Evolutionary conservation across 2,113 vertebrate species (phyloP).

Genomic region (Nicator chloris): DNA sequence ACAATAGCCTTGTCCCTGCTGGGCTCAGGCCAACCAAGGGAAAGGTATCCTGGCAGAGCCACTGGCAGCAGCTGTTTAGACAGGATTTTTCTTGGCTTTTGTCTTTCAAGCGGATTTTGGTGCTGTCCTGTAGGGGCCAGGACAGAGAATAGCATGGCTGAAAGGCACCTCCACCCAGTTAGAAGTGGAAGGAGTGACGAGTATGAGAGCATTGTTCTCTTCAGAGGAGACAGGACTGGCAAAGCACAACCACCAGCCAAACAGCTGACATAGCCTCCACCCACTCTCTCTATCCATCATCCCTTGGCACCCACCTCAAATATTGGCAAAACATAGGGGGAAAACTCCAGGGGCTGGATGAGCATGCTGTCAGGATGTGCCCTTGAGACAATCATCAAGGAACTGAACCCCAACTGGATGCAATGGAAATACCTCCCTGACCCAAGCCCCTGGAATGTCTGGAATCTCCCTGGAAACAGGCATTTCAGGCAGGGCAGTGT

Average conservation of each 20-base stretch:
- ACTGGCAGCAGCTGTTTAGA: background rate
- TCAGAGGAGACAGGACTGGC: background rate
- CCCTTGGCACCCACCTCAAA: background rate
- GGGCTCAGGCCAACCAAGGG: background rate
- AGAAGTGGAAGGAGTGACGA: background rate
- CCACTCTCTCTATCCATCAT: accelerated
- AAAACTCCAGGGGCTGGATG: background rate
- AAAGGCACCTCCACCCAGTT: background rate
- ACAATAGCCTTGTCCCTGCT: background rate
- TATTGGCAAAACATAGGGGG: background rate
- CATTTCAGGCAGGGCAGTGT: background rate
- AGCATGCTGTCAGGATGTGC: background rate
- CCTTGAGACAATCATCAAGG: background rate
- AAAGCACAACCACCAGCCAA: background rate
- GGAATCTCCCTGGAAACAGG: background rate
- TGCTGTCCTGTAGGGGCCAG: background rate
- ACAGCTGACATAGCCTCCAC: background rate
- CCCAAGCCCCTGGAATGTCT: background rate
- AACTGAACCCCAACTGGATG: background rate
- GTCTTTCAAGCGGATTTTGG: background rate
- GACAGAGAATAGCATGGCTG: background rate
- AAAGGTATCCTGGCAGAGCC: background rate
- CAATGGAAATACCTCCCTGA: background rate
- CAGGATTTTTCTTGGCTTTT: background rate
- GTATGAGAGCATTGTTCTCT: background rate